Evolutionary conservation across 2,113 vertebrate species (phyloP), one percentile per base, ranked within the genome.

Genomic region (Pangasianodon gigas): DNA sequence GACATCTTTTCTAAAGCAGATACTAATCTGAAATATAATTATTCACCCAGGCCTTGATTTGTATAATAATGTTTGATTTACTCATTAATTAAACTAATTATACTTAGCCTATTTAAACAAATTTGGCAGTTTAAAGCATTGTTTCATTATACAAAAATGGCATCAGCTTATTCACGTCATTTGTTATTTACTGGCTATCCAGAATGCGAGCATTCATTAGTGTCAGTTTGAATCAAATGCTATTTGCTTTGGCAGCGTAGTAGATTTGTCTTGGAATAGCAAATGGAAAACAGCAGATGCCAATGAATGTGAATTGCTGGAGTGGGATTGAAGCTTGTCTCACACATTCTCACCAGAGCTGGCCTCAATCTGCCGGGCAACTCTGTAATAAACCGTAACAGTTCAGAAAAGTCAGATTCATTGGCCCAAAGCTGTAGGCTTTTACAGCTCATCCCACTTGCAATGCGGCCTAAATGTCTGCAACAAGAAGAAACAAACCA

Each of bases 391-490:
- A 96, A 95, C 84, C 94, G 92, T 84, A 97, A 93, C 90, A 96
- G 91, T 87, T 95, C 95, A 75, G 94, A 90, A 91, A 97, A 97
- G 90, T 96, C 96, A 5, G 95, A 95, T 84, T 93, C 89, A 16
- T 94, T 96, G 91, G 91, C 95, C 94, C 96, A 96, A 90, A 95
- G 95, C 90, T 93, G 96, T 85, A 98, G 89, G 91, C 93, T 94
- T 29, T 96, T 91, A 90, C 97, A 98, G 88, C 94, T 96, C 95
- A 97, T 95, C 48, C 97, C 97, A 86, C 94, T 92, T 41, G 96
- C 95, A 77, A 98, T 94, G 10, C 92, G 95, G 81, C 97, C 97
- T 92, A 98, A 93, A 90, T 91, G 91, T 88, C 97, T 98, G 65
- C 8, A 87, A 71, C 75, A 52, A 10, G 74, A 75, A 87, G 46